phyloP scores from a whole-genome alignment of 1,140 invertebrate species.

The Tetramorium simillimum region DNA sequence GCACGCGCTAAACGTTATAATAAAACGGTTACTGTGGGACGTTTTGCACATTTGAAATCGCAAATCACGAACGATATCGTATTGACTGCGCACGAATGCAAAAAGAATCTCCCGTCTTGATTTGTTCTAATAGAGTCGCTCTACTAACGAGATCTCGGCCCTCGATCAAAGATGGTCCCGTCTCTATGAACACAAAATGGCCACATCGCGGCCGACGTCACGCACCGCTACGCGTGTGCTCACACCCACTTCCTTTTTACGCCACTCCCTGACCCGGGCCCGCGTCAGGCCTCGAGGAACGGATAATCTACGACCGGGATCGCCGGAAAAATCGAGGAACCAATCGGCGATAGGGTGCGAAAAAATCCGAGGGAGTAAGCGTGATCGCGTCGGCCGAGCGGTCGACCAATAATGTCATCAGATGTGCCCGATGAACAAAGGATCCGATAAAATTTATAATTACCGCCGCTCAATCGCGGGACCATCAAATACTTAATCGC shows the following conservation, averaged over 20 bases:
- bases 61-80: not conserved
- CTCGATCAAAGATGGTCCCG: constrained; percentile 81
- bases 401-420: not conserved
- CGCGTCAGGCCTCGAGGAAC: constrained; percentile 37
- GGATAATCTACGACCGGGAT: constrained; percentile 36
- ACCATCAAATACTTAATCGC: not conserved
- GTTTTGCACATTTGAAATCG: not conserved
- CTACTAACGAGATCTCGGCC: constrained; percentile 32
- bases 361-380: constrained; percentile 11
- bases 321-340: constrained; percentile 58
- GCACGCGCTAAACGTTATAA: not conserved
- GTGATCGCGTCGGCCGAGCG: constrained; percentile 1
- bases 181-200: constrained; percentile 81
- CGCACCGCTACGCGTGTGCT: constrained; percentile 84
- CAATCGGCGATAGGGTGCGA: constrained; percentile 38
- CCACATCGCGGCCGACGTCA: constrained; percentile 81
- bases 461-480: not conserved
- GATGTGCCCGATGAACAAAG: not conserved
- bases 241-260: constrained; percentile 86
- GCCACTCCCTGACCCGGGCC: constrained; percentile 83
- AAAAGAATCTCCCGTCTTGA: not conserved
- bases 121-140: constrained; percentile 29
- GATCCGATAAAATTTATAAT: constrained; percentile 11
- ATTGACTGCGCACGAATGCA: not conserved
- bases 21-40: not conserved